Percentiles rank a stretch among this genome's conserved stretches.
These are phyloP conservation scores for Thaumatotibia leucotreta DNA, from an alignment of 1,140 invertebrate genomes.

Conservation along the genomic window DNA sequence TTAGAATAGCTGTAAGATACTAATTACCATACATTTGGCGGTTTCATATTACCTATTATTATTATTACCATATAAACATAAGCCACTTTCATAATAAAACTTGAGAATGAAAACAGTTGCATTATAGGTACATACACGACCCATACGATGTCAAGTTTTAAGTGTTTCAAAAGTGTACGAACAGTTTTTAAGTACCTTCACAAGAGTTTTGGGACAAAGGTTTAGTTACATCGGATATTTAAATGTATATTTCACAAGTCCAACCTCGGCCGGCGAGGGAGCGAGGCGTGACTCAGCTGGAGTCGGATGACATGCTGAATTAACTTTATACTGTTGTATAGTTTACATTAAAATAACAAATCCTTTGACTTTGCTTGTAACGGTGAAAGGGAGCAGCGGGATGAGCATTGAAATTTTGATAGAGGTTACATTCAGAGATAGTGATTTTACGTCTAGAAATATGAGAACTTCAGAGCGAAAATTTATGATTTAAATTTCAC, in stretches of 20 bases:
- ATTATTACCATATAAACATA: background rate
- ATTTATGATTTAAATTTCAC: no score
- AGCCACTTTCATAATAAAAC: background rate
- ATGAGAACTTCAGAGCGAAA: no score
- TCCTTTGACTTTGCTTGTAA: background rate
- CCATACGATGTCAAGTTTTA: background rate
- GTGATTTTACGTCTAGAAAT: background rate
- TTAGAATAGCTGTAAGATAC: no score
- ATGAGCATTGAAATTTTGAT: background rate
- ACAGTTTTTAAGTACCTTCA: background rate
- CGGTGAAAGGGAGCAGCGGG: constrained; percentile 5
- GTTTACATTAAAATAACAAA: background rate
- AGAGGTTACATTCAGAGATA: background rate
- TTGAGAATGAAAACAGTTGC: background rate
- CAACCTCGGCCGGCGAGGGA: constrained; percentile 21
- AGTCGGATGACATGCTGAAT: constrained; percentile 15
- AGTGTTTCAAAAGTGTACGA: background rate
- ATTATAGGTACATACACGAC: background rate
- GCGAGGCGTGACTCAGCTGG: constrained; percentile 25
- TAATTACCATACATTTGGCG: no score
- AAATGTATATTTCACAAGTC: constrained; percentile 26
- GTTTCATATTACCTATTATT: no score
- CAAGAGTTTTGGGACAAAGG: background rate
- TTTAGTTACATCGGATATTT: background rate
- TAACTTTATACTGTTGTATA: constrained; percentile 9